These are phyloP conservation scores for Microcebus ravelobensis DNA, from an alignment of 2,113 vertebrate genomes.

Conservation along the genomic window DNA sequence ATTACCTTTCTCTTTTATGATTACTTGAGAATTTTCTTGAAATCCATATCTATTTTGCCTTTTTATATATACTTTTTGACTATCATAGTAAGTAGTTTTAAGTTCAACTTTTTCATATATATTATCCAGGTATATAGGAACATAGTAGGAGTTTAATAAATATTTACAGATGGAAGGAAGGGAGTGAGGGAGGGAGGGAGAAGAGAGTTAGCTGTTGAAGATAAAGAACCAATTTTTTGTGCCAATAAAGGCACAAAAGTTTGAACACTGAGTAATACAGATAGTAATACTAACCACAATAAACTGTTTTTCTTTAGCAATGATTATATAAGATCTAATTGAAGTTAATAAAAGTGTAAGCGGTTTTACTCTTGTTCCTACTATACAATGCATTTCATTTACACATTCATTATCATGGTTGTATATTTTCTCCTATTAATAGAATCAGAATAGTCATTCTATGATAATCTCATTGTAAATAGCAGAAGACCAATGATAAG, in stretches of 20 bases:
- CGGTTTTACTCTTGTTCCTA: background rate
- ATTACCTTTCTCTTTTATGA: conserved; percentile 4
- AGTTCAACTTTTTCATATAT: background rate
- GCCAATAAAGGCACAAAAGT: background rate
- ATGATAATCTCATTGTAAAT: background rate
- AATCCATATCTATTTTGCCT: background rate
- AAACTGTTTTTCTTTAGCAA: background rate
- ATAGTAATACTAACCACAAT: background rate
- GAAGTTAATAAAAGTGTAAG: background rate
- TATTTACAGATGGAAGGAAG: background rate
- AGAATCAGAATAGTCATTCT: background rate
- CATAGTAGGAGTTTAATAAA: background rate
- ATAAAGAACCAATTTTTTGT: background rate
- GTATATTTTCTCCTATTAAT: background rate
- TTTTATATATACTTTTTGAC: background rate
- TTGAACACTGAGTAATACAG: background rate
- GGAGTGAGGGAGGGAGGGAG: background rate
- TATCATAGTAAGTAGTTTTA: background rate
- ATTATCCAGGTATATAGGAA: background rate
- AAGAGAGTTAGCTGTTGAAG: background rate
- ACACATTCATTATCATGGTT: background rate
- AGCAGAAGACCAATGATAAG: conserved; percentile 22
- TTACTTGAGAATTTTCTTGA: conserved; percentile 26
- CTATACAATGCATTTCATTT: background rate
- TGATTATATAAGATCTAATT: background rate